A percentile compares a stretch with the other conserved stretches of the same genome.
Evolutionary conservation across 2,113 vertebrate species (phyloP).

Genomic region (Sphyrna mokarran): DNA sequence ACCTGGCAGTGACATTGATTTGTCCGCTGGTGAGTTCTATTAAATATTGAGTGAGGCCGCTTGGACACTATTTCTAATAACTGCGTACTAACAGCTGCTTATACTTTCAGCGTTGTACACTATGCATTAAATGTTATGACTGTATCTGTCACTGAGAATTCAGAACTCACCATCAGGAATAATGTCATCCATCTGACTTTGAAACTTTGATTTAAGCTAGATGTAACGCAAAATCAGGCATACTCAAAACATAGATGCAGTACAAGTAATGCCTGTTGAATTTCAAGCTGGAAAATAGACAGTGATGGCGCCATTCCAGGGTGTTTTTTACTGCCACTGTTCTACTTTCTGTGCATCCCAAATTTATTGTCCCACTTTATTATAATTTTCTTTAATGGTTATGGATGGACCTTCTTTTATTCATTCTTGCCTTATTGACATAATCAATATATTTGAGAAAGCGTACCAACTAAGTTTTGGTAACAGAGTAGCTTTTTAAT

Average conservation of each 20-base stretch:
- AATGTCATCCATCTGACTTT: neutral
- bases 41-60: neutral
- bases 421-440: neutral
- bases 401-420: neutral
- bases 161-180: neutral
- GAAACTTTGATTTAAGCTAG: conserved; percentile 4
- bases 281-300: neutral
- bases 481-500: neutral
- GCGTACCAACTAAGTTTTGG: neutral
- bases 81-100: conserved; percentile 20
- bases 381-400: neutral
- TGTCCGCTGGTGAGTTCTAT: conserved; percentile 19
- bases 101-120: neutral
- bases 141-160: neutral
- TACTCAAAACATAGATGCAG: neutral
- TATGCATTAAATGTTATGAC: too few relatives aligned
- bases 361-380: too few relatives aligned
- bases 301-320: neutral
- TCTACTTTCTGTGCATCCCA: neutral
- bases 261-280: neutral
- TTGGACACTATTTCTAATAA: neutral
- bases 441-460: neutral
- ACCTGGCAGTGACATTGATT: neutral
- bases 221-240: neutral
- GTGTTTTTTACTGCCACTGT: neutral